Base-by-base conservation (phyloP, 2,888 invertebrate genomes). In the Odontomyia ornata region DNA sequence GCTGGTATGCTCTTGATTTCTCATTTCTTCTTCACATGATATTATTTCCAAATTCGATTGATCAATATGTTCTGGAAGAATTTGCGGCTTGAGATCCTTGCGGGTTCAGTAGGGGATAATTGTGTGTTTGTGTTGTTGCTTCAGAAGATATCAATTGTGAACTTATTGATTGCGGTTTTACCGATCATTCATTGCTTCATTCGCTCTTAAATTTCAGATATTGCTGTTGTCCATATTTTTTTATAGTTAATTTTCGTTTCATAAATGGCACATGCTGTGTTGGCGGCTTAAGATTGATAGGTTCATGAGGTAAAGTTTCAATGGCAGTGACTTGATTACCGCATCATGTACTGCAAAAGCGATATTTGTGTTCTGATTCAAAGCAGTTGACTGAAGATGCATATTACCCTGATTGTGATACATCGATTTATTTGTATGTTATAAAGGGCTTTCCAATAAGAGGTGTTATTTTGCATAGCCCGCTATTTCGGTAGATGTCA, bases 191-290 rank as follows among this genome's bases (percentile, higher is more conserved):
- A 9, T 52, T 47, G 46, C 47, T 25, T 46, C 0, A 69, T 47
- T 25, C 69, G n/a, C 25, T 69, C 69, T 21, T 43, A 25, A 21
- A 69, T 69, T 47, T 69, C 47, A 25, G 28, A 23, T 1, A 69
- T 15, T 5, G 23, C 47, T 9, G 72, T 5, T 13, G 72, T 5
- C 18, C 18, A 18, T 56, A 72, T 11, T 72, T 18, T 1, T 56
- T 27, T 7, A 72, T 72, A 21, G 56, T 56, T n/a, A 56, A 52
- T 18, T 72, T 72, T 28, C 72, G 72, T 21, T 57, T 56, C 30
- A 56, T 72, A 4, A 18, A 28, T 15, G 72, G 56, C 21, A 13
- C 28, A 21, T 13, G 13, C 5, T 4, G 7, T 3, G 15, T 52
- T 52, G 3, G 52, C 3, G 7, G 4, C n/a, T 52, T 52, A 9